A percentile compares a stretch with the other conserved stretches of the same genome.
phyloP scores from a whole-genome alignment of 2,888 invertebrate genomes.

The Yponomeuta malinellus region DNA sequence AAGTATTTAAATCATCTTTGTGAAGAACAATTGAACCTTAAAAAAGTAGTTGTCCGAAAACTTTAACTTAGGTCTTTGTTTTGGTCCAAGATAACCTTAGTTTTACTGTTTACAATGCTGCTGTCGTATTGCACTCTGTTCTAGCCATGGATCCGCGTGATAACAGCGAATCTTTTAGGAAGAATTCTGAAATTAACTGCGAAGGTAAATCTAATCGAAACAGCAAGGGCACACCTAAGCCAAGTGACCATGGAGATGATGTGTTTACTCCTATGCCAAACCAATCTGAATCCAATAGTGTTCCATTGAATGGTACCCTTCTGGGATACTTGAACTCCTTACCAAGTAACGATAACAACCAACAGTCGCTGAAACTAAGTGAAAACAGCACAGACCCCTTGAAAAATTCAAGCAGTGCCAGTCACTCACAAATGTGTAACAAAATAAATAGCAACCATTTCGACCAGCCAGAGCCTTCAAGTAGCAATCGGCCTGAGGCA shows the following conservation, averaged over 20 bases:
- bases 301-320: slow-evolving; percentile 43
- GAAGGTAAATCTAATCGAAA: slow-evolving; percentile 42
- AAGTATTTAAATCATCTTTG: not conserved
- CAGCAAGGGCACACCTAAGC: slow-evolving; percentile 35
- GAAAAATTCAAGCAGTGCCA: slow-evolving; percentile 28
- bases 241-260: slow-evolving; percentile 43
- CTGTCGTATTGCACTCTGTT: slow-evolving; percentile 48
- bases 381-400: slow-evolving; percentile 34
- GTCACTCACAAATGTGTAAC: slow-evolving; percentile 30
- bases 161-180: slow-evolving; percentile 41
- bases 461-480: slow-evolving; percentile 29
- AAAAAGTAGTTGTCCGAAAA: not conserved
- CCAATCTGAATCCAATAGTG: slow-evolving; percentile 38
- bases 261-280: slow-evolving; percentile 52
- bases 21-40: not conserved
- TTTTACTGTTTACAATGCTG: slow-evolving; percentile 53
- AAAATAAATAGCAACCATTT: slow-evolving; percentile 34
- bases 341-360: slow-evolving; percentile 34
- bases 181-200: slow-evolving; percentile 39
- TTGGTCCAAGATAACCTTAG: slow-evolving; percentile 13
- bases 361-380: slow-evolving; percentile 27
- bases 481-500: slow-evolving; percentile 22
- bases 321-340: slow-evolving; percentile 31
- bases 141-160: slow-evolving; percentile 60
- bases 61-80: slow-evolving; percentile 6